These are phyloP conservation scores for Scotopteryx bipunctaria DNA, from an alignment of 2,888 invertebrate species.

Conservation along the genomic window DNA sequence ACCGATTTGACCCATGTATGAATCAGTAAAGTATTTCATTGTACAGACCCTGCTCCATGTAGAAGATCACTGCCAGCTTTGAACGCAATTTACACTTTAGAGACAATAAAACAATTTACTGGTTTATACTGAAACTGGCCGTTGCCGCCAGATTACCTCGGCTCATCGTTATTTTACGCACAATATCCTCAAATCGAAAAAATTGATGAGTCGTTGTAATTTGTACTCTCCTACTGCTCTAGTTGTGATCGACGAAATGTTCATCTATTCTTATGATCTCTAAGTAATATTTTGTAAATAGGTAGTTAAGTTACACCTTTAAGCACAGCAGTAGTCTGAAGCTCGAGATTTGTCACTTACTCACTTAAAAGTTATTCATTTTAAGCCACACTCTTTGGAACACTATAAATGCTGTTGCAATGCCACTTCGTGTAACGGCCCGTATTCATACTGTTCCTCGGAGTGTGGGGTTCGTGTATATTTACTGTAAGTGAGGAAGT, in stretches of 20 bases:
- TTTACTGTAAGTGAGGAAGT: constrained; percentile 24
- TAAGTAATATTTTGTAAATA: constrained; percentile 36
- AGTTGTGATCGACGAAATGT: constrained; percentile 22
- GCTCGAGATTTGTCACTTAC: constrained; percentile 24
- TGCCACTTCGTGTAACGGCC: background rate
- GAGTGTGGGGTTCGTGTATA: background rate
- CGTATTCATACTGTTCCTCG: constrained; percentile 3
- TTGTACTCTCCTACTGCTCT: constrained; percentile 4
- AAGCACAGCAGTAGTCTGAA: constrained; percentile 13
- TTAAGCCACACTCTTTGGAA: background rate
- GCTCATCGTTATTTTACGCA: constrained; percentile 26
- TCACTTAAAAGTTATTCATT: constrained; percentile 19
- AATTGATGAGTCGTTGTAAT: constrained; percentile 21
- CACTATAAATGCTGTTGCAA: background rate
- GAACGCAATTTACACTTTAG: constrained; percentile 17
- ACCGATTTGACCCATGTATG: constrained; percentile 28
- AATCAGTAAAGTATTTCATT: constrained; percentile 47
- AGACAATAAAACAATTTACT: constrained; percentile 41
- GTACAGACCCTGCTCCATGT: constrained; percentile 20
- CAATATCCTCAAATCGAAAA: constrained; percentile 11
- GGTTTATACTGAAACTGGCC: constrained; percentile 37
- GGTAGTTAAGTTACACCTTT: constrained; percentile 26
- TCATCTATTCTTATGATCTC: constrained; percentile 39
- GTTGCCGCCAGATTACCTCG: constrained; percentile 22
- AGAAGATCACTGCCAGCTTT: constrained; percentile 37